Conservation (phyloP, 23 tunicate genomes). For the Styela plicata region DNA sequence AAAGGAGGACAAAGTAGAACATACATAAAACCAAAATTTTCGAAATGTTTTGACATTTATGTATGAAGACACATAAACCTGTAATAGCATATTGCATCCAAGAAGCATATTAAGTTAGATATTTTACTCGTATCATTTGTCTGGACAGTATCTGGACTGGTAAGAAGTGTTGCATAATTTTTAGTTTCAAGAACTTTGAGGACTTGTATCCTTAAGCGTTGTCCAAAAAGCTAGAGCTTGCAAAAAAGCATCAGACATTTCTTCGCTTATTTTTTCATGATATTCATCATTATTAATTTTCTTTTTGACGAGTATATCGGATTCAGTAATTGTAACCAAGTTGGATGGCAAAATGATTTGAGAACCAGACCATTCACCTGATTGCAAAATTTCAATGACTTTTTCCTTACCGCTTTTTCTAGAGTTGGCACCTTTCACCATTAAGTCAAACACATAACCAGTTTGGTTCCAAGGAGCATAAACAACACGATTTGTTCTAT, state of each 20-base stretch:
- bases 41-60: no score
- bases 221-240: constrained; percentile 11
- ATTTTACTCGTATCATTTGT: no score
- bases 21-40: no score
- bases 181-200: no score
- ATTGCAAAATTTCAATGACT: not conserved
- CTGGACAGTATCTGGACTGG: no score
- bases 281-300: not conserved
- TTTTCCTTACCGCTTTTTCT: not conserved
- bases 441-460: not conserved
- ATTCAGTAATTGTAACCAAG: not conserved
- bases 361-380: not conserved
- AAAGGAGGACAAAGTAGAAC: no score
- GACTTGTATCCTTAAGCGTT: no score
- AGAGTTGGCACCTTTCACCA: not conserved
- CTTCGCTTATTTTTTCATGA: constrained; percentile 2
- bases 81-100: no score
- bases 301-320: not conserved
- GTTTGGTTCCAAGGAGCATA: not conserved
- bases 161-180: no score
- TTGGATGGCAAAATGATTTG: not conserved
- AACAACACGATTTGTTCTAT: not conserved
- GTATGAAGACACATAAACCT: no score
- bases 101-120: no score
- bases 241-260: constrained; percentile 8